phyloP scores from a whole-genome alignment of 2,888 invertebrate species.

The Clistopyga incitator region DNA sequence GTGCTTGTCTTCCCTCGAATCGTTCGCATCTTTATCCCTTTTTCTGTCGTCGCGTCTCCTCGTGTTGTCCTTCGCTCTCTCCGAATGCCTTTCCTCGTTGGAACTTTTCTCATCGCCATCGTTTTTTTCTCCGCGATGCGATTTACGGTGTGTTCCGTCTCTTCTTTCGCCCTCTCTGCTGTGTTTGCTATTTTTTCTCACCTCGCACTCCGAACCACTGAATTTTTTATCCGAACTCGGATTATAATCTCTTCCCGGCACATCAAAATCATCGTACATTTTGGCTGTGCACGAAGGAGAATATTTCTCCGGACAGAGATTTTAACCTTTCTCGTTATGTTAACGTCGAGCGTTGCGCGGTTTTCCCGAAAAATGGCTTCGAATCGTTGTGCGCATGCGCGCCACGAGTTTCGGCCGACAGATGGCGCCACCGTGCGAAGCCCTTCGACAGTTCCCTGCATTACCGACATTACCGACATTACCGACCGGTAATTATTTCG shows the following conservation, averaged over 20 bases:
- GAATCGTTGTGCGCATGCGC: too few relatives aligned
- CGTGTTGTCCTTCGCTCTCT: slow-evolving; percentile 1
- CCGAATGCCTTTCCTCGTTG: not conserved
- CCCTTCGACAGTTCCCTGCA: too few relatives aligned
- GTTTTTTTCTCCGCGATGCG: not conserved
- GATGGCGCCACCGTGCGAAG: too few relatives aligned
- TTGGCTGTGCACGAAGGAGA: slow-evolving; percentile 31
- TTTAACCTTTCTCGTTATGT: slow-evolving; percentile 37
- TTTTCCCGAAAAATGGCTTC: too few relatives aligned
- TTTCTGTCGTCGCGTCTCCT: not conserved
- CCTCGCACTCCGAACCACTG: not conserved
- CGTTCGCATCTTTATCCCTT: not conserved
- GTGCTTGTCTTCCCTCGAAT: not conserved
- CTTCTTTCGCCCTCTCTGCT: not conserved
- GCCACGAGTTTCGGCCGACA: too few relatives aligned
- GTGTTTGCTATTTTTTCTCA: slow-evolving; percentile 11
- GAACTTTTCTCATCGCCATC: not conserved
- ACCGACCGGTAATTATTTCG: too few relatives aligned
- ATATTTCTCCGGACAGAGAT: slow-evolving; percentile 9
- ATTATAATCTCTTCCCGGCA: slow-evolving; percentile 61
- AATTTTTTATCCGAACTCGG: slow-evolving; percentile 52
- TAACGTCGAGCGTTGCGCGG: not conserved
- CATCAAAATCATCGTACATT: slow-evolving; percentile 62
- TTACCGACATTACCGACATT: too few relatives aligned
- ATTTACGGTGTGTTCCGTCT: not conserved